These are phyloP conservation scores for Yponomeuta sedellus DNA, from an alignment of 2,888 invertebrate species.

Conservation along the genomic window DNA sequence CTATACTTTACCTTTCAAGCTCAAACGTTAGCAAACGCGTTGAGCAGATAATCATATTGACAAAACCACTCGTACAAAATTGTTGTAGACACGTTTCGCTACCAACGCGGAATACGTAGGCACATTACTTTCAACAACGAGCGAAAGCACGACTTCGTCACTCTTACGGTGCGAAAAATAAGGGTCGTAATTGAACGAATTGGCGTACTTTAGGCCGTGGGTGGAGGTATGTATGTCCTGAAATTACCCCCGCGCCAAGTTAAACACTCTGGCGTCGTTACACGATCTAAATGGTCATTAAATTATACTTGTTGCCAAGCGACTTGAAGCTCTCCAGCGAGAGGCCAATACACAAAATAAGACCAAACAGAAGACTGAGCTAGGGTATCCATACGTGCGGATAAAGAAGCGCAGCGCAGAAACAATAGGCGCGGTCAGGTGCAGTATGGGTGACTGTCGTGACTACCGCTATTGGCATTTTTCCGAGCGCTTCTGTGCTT, in stretches of 20 bases:
- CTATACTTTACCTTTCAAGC: not conserved
- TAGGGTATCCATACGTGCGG: not conserved
- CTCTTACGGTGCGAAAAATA: not conserved
- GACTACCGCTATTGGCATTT: too few species aligned
- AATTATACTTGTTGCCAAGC: slow-evolving; percentile 6
- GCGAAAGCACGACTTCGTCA: not conserved
- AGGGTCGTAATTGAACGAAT: not conserved
- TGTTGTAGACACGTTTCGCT: not conserved
- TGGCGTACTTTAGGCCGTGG: not conserved
- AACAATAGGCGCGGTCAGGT: too few species aligned
- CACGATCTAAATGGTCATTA: slow-evolving; percentile 3
- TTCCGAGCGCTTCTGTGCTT: too few species aligned
- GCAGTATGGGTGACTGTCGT: too few species aligned
- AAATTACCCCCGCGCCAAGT: not conserved
- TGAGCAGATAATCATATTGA: not conserved
- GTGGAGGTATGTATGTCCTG: not conserved
- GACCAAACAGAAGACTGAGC: not conserved
- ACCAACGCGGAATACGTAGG: not conserved
- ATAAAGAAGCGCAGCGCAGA: too few species aligned
- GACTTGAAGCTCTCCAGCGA: not conserved
- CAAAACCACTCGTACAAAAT: not conserved
- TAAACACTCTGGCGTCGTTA: slow-evolving; percentile 1
- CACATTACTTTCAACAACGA: not conserved
- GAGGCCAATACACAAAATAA: not conserved
- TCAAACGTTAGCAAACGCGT: not conserved